phyloP scores from a whole-genome alignment of 2,888 invertebrate genomes.

The Malthinus seriepunctatus region DNA sequence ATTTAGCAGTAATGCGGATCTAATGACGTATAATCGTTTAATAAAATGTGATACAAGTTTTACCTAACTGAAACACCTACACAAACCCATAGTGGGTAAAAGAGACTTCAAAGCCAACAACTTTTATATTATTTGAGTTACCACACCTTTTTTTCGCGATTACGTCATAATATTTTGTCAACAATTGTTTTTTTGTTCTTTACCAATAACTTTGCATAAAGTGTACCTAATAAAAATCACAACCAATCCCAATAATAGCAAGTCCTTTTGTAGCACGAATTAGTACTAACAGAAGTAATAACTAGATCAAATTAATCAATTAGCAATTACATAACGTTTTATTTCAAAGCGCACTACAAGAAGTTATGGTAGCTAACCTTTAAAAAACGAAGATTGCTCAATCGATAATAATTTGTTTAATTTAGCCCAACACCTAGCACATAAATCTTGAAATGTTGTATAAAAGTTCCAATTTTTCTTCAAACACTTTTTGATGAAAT shows the following conservation, averaged over 20 bases:
- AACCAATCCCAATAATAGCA: too few relatives aligned
- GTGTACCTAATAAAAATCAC: too few relatives aligned
- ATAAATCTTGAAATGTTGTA: too few relatives aligned
- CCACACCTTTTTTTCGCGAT: slow-evolving; percentile 14
- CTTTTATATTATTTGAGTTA: slow-evolving; percentile 14
- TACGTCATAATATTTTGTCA: slow-evolving; percentile 3
- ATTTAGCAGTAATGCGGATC: slow-evolving; percentile 6
- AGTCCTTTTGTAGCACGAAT: too few relatives aligned
- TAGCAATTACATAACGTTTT: background rate
- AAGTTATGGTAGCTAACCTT: background rate
- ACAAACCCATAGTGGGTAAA: slow-evolving; percentile 14
- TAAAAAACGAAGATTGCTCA: too few relatives aligned
- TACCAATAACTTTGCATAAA: background rate
- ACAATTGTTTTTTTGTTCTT: background rate
- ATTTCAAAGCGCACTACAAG: background rate
- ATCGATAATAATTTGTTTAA: too few relatives aligned
- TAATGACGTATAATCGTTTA: slow-evolving; percentile 11
- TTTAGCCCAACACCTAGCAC: too few relatives aligned
- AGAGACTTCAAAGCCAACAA: slow-evolving; percentile 16
- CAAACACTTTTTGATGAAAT: too few relatives aligned
- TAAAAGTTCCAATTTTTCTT: too few relatives aligned
- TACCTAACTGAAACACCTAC: slow-evolving; percentile 14
- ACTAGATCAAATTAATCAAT: background rate
- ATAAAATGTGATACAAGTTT: slow-evolving; percentile 12
- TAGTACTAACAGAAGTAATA: too few relatives aligned